Evolutionary conservation across 2,797 vertebrate genomes (phyloP).

Genomic region (Silurus aristotelis): DNA sequence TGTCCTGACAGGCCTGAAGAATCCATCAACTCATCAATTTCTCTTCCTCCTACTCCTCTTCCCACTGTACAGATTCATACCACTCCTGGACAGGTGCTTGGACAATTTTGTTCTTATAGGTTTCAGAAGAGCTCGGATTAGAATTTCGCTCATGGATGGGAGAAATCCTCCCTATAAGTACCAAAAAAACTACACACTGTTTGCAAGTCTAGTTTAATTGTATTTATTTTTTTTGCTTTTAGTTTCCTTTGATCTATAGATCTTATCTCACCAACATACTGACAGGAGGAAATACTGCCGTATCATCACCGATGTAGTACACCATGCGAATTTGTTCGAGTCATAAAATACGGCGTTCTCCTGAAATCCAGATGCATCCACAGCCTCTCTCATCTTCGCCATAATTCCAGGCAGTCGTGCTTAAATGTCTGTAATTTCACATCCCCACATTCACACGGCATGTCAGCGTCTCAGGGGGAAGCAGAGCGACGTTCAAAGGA

Average conservation of each 20-base stretch:
- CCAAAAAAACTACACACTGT: background rate
- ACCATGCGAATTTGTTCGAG: slow-evolving; percentile 67
- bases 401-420: slow-evolving; percentile 69
- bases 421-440: slow-evolving; percentile 75
- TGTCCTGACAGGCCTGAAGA: slow-evolving; percentile 76
- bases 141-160: background rate
- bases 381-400: slow-evolving; percentile 63
- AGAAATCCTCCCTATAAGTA: slow-evolving; percentile 3
- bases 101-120: background rate
- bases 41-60: slow-evolving; percentile 13
- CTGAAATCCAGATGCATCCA: slow-evolving; percentile 67
- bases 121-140: background rate
- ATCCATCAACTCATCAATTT: slow-evolving; percentile 70
- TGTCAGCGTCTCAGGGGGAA: slow-evolving; percentile 75
- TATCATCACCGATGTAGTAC: slow-evolving; percentile 38
- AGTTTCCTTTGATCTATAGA: slow-evolving; percentile 33
- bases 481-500: slow-evolving; percentile 80
- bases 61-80: background rate
- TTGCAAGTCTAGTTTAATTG: background rate
- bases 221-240: background rate
- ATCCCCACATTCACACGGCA: slow-evolving; percentile 74
- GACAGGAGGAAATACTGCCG: slow-evolving; percentile 40
- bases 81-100: slow-evolving; percentile 28
- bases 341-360: slow-evolving; percentile 60
- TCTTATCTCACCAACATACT: slow-evolving; percentile 29